Conservation (phyloP, 2,888 invertebrate species). For the Leptinotarsa juncta region DNA sequence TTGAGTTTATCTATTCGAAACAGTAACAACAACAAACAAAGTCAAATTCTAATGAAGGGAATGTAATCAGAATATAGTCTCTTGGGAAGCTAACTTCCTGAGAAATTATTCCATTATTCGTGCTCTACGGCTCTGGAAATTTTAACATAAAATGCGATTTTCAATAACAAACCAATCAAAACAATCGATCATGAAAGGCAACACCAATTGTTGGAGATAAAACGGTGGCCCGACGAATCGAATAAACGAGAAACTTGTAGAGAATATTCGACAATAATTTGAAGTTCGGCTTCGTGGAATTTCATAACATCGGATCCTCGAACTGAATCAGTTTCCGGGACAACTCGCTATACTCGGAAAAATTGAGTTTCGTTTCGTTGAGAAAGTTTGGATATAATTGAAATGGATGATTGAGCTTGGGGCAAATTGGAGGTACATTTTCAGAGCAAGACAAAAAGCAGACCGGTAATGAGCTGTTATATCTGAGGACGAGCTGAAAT, state of each 20-base stretch:
- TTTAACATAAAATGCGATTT: too few relatives aligned
- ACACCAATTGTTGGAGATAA: not conserved
- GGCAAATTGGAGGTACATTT: not conserved
- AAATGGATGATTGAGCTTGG: conserved; percentile 5
- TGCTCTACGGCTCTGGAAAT: too few relatives aligned
- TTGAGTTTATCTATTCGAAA: too few relatives aligned
- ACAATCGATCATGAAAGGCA: not conserved
- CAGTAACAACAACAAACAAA: too few relatives aligned
- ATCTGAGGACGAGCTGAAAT: not conserved
- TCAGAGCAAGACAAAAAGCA: not conserved
- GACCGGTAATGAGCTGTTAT: not conserved
- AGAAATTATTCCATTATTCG: too few relatives aligned
- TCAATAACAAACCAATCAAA: not conserved
- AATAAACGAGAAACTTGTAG: not conserved
- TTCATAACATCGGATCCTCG: not conserved
- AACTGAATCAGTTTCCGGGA: not conserved
- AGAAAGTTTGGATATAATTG: conserved; percentile 5
- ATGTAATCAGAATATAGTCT: too few relatives aligned
- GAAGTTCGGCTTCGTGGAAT: conserved; percentile 3
- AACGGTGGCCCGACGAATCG: not conserved
- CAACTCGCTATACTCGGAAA: not conserved
- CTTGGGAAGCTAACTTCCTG: too few relatives aligned
- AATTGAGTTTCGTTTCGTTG: not conserved
- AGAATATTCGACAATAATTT: conserved; percentile 7
- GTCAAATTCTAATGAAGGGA: too few relatives aligned